Percentiles rank a stretch among this genome's conserved stretches.
These are phyloP conservation scores for Acanthococcus lagerstroemiae DNA, from an alignment of 2,888 invertebrate species.

Conservation along the genomic window DNA sequence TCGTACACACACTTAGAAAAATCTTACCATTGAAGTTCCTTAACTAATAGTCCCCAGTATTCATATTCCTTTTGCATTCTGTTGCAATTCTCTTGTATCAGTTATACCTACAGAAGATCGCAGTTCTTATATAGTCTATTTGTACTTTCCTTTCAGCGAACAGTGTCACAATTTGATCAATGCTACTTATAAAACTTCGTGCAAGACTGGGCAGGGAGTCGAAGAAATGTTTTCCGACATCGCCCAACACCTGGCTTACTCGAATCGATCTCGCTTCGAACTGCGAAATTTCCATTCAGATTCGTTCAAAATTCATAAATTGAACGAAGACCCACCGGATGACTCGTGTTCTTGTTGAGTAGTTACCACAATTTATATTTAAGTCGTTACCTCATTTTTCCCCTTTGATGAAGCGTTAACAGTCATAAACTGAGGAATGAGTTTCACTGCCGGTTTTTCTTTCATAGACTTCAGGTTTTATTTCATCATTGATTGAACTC, in stretches of 20 bases:
- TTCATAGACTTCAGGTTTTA: no score
- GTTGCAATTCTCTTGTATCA: no score
- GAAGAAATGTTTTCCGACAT: conserved; percentile 86
- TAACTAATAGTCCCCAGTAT: no score
- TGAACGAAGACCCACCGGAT: conserved; percentile 38
- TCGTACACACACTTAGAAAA: background rate
- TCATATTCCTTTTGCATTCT: no score
- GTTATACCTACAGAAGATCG: no score
- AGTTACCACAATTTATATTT: background rate
- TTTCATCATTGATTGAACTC: no score
- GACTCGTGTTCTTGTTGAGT: conserved; percentile 40
- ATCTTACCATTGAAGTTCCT: background rate
- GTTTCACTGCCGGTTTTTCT: no score
- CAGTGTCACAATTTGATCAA: conserved; percentile 85
- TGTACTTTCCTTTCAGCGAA: conserved; percentile 67
- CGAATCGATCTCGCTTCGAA: conserved; percentile 72
- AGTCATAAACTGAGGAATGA: no score
- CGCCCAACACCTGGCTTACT: conserved; percentile 65
- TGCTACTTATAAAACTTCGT: conserved; percentile 80
- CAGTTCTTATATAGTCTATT: no score
- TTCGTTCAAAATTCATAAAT: conserved; percentile 39
- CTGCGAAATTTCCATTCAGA: conserved; percentile 64
- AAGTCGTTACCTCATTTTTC: no score
- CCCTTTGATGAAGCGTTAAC: no score
- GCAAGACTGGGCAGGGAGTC: conserved; percentile 74